Evolutionary conservation across 35 echinoderm and acorn worm species (phyloP), one percentile per base, ranked within the genome.

Genomic region (Eucidaris tribuloides): DNA sequence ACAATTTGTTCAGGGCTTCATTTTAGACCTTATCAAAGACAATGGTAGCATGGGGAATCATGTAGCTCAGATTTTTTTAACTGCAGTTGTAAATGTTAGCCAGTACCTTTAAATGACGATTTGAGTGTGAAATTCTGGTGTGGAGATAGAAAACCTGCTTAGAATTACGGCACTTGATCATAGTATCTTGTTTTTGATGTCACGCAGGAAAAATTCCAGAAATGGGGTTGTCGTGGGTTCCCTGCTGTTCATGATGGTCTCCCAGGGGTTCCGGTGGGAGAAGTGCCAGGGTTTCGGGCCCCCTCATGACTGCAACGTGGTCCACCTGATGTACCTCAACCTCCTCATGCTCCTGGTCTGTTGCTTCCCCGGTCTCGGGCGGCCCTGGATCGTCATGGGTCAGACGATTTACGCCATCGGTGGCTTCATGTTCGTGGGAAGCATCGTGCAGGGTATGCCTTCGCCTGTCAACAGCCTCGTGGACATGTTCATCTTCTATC

Each of bases 401-500:
- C 68, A 74, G 68, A 74, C 68, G 0, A 36, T 74, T 19, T 74
- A 74, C 37, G 68, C 68, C 34, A 33, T 74, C 9, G 68, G 68
- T 35, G 68, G 35, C 7, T 74, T 74, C 40, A n/a, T 74, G 35
- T 74, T 74, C 44, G 68, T 44, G 24, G 24, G 68, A 22, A 74
- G 68, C 20, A 36, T 27, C 37, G 35, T 74, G 2, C 68, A 74
- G 36, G 68, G 68, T 40, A 74, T 74, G 68, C 68, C 68, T 19
- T 18, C 68, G 0, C 7, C 34, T 74, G 38, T 74, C 68, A 74
- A 9, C 68, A 74, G 44, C 35, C 13, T 74, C 3, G 34, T 74
- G 68, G 68, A 74, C 44, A 74, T 74, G 68, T 74, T 74, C 30
- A 74, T 74, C 68, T 74, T 74, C 44, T 41, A 38, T 74, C 68